A percentile compares a stretch with the other conserved stretches of the same genome.
phyloP scores from a whole-genome alignment of 2,113 vertebrate species.

The Oncorhynchus masou region DNA sequence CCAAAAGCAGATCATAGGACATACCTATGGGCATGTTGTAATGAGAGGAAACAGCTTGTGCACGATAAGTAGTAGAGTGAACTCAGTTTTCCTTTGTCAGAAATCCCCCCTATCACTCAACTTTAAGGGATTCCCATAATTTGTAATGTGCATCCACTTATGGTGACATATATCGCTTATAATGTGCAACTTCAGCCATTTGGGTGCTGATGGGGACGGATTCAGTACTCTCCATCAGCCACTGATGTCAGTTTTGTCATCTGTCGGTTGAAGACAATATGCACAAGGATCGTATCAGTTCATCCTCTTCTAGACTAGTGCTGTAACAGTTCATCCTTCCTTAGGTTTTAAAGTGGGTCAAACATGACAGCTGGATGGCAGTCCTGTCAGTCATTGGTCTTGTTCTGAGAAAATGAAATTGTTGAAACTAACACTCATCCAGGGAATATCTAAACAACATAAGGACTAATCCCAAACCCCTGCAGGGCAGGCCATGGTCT shows the following conservation, averaged over 20 bases:
- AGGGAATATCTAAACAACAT: no score
- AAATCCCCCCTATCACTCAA: no score
- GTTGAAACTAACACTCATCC: not conserved
- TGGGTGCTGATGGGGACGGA: not conserved
- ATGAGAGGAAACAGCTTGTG: slow-evolving; percentile 78
- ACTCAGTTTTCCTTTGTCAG: no score
- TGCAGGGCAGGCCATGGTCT: no score
- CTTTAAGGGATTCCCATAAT: no score
- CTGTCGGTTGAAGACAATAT: not conserved
- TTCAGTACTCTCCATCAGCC: no score
- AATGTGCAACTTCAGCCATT: no score
- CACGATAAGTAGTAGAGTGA: slow-evolving; percentile 68
- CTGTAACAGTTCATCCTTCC: not conserved
- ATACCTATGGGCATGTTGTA: slow-evolving; percentile 77
- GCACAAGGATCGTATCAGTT: not conserved
- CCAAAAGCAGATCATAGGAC: slow-evolving; percentile 61
- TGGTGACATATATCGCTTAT: no score
- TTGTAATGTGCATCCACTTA: no score
- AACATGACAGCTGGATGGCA: not conserved
- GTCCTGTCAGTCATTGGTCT: not conserved
- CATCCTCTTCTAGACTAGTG: not conserved
- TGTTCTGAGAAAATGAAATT: not conserved
- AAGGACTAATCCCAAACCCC: no score
- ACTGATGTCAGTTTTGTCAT: not conserved
- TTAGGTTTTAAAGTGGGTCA: not conserved